Evolutionary conservation across 2,888 invertebrate species (phyloP).

Genomic region (Eristalis intricaria): DNA sequence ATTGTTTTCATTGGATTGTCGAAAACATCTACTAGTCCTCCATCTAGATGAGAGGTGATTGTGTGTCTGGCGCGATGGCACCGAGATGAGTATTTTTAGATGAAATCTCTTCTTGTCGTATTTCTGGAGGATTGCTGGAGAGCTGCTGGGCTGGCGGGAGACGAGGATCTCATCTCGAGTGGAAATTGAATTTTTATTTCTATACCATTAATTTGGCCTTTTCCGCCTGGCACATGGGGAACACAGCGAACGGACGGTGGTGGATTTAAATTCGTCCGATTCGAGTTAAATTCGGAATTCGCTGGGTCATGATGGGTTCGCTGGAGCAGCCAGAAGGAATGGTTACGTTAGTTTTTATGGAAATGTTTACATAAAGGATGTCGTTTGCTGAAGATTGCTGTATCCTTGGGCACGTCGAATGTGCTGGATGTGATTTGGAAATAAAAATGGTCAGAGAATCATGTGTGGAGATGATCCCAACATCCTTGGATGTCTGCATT

Average conservation of each 20-base stretch:
- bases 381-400: neutral
- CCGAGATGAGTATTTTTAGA: neutral
- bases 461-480: neutral
- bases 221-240: neutral
- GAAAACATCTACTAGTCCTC: neutral
- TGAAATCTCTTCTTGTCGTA: neutral
- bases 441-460: neutral
- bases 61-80: neutral
- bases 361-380: constrained; percentile 10
- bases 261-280: constrained; percentile 36
- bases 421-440: neutral
- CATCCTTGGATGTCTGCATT: neutral
- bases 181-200: constrained; percentile 50
- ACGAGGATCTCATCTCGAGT: constrained; percentile 31
- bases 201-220: constrained; percentile 37
- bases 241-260: neutral
- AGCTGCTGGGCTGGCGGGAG: neutral
- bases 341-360: constrained; percentile 27
- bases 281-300: constrained; percentile 18
- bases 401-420: neutral
- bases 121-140: neutral
- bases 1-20: constrained; percentile 7
- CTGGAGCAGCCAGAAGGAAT: neutral
- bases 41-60: neutral
- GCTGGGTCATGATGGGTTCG: constrained; percentile 5